Evolutionary conservation across 2,888 invertebrate species (phyloP), one percentile per base, ranked within the genome.

Genomic region (Netelia melanura): DNA sequence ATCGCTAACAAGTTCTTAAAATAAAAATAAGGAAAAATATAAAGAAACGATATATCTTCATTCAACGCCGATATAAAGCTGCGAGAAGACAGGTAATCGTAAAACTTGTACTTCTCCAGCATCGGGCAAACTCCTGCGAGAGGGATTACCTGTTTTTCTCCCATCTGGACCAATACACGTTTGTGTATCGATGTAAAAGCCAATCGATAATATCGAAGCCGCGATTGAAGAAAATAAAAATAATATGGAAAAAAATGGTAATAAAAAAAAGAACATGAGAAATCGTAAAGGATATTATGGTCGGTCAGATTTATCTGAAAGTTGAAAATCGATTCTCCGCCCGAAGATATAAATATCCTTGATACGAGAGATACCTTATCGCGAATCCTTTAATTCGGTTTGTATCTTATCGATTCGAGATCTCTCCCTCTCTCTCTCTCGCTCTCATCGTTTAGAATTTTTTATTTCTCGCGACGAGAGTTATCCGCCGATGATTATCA

Each of bases 361-460:
- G 11, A 38, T 48, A 9, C 48, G 11, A 9, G 48, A 48, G 17
- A 17, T 17, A n/a, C 48, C 56, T 68, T 56, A 79, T 83, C 74
- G 56, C 38, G 9, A 81, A 77, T 74, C 54, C 61, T 77, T 58
- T 74, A 62, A 82, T 75, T 82, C 48, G 44, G 17, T 58, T 54
- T 52, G 9, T 74, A 68, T 58, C 74, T 70, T 44, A 78, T 68
- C 68, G 30, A n/a, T 64, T 23, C 64, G 44, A 84, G 30, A 30
- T 38, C 38, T 8, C 38, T 38, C 38, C 6, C 38, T 81, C 78
- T 56, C 8, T 14, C 48, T 11, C 38, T 38, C 25, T 54, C 8
- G 3, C 14, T 11, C 23, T 38, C 25, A 78, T 70, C 10, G 11
- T 75, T 44, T 5, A 9, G n/a, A 2, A 8, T 1, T 23, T 68